Evolutionary conservation across 1,140 invertebrate genomes (phyloP).

Genomic region (Hylyphantes graminicola): DNA sequence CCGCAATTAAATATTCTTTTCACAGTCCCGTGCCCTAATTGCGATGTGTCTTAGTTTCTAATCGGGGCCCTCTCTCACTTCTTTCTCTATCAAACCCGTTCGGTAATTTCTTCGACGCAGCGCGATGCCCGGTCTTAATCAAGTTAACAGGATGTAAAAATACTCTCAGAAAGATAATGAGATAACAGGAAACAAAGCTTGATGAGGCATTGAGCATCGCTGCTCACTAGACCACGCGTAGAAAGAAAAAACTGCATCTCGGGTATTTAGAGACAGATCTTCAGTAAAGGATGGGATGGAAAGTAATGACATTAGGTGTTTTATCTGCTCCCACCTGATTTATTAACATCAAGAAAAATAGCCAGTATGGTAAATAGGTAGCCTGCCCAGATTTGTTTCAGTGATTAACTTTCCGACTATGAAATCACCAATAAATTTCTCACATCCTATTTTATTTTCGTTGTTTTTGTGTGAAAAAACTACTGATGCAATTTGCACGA

Average conservation of each 20-base stretch:
- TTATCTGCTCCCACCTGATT: too few relatives aligned
- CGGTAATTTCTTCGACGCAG: constrained; percentile 38
- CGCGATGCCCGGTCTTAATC: constrained; percentile 25
- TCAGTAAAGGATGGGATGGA: too few relatives aligned
- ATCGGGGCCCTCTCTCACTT: constrained; percentile 1
- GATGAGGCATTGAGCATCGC: constrained; percentile 18
- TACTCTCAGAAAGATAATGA: constrained; percentile 44
- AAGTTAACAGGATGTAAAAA: constrained; percentile 40
- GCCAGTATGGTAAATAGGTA: too few relatives aligned
- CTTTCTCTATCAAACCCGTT: constrained; percentile 3
- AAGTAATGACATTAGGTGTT: too few relatives aligned
- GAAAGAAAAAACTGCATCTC: constrained; percentile 17
- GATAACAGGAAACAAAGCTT: constrained; percentile 54
- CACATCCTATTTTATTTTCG: too few relatives aligned
- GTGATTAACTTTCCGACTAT: too few relatives aligned
- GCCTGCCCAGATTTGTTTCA: too few relatives aligned
- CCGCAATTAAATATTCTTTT: too few relatives aligned
- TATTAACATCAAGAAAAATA: too few relatives aligned
- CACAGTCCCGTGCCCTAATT: neutral
- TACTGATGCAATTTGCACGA: too few relatives aligned
- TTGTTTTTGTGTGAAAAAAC: too few relatives aligned
- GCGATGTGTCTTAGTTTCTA: neutral
- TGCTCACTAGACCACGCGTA: constrained; percentile 24
- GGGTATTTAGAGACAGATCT: constrained; percentile 21
- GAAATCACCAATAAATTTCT: too few relatives aligned